Base-by-base conservation (phyloP, 1,140 invertebrate species). In the Pseudoatta argentina region DNA sequence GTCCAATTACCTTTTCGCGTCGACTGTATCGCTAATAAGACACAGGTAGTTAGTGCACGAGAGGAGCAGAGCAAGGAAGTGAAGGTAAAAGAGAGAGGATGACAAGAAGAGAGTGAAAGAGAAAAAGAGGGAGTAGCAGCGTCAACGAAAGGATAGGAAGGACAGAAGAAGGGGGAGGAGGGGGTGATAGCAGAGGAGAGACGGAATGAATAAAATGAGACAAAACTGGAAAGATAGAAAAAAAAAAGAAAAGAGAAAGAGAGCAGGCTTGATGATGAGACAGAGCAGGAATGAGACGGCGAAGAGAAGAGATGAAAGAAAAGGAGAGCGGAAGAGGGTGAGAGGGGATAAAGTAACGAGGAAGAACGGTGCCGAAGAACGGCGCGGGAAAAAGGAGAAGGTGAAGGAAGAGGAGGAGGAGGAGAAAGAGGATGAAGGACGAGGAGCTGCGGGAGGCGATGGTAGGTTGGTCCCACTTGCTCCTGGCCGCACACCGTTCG, bases 11-110 rank as follows among this genome's bases (percentile, higher is more conserved):
- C 94, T 95, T 95, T 95, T 94, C 91, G 87, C 93, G 87, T 93
- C 91, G 94, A 94, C 94, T 95, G 94, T 95, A 95, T 95, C 91
- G 93, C 94, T 95, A 95, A 95, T 95, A 95, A 93, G 92, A 93
- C 93, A 94, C 91, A 93, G 92, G 92, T 94, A 92, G 93, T 93
- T 93, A 93, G 92, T 92, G 89, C 79, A 81, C 85, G 89, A 81
- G 91, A 81, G 89, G 86, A 83, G 73, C 76, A 92, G 72, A 90
- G 87, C 90, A 76, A 81, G 86, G 64, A 76, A 61, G 66, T 61
- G 64, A 81, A 53, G 71, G 44, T 48, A 39, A 86, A 30, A 24
- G 89, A 87, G 87, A 89, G 91, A 89, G 88, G 6, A 24, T 75
- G 75, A 81, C 10, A 39, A 76, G 57, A 77, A 85, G 34, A 76